phyloP scores from a whole-genome alignment of 2,888 invertebrate species.

The Cataglyphis albicans region DNA sequence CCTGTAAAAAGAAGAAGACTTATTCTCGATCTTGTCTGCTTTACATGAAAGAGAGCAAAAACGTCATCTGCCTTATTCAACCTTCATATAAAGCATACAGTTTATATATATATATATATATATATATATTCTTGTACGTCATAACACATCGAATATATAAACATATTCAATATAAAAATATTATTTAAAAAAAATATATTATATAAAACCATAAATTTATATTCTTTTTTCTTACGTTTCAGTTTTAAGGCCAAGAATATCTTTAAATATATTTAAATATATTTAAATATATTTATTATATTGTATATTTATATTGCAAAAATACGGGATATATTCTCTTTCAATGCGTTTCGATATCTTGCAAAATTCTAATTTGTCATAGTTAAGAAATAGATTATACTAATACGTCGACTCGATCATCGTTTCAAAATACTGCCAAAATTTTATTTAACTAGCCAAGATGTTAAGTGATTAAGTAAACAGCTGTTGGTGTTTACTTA shows the following conservation, averaged over 20 bases:
- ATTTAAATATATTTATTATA: background rate
- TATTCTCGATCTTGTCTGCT: slow-evolving; percentile 11
- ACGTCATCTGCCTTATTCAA: background rate
- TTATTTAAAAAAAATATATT: background rate
- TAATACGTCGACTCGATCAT: slow-evolving; percentile 5
- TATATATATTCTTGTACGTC: background rate
- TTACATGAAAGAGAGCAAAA: background rate
- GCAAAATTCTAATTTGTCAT: slow-evolving; percentile 22
- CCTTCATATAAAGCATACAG: background rate
- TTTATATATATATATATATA: background rate
- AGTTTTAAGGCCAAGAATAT: background rate
- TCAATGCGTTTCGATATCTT: slow-evolving; percentile 2
- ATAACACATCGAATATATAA: background rate
- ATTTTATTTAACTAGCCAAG: slow-evolving; percentile 31
- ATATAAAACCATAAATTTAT: background rate
- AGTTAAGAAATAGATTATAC: slow-evolving; percentile 67
- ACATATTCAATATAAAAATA: background rate
- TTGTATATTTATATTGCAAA: background rate
- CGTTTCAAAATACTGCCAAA: slow-evolving; percentile 33
- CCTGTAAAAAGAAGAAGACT: slow-evolving; percentile 69
- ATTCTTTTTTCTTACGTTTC: background rate
- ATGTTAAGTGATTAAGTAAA: slow-evolving; percentile 18
- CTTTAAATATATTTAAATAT: background rate
- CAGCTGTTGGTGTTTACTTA: background rate
- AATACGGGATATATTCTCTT: background rate